phyloP scores from a whole-genome alignment of 2,888 invertebrate species.

The Cantharis lateralis region DNA sequence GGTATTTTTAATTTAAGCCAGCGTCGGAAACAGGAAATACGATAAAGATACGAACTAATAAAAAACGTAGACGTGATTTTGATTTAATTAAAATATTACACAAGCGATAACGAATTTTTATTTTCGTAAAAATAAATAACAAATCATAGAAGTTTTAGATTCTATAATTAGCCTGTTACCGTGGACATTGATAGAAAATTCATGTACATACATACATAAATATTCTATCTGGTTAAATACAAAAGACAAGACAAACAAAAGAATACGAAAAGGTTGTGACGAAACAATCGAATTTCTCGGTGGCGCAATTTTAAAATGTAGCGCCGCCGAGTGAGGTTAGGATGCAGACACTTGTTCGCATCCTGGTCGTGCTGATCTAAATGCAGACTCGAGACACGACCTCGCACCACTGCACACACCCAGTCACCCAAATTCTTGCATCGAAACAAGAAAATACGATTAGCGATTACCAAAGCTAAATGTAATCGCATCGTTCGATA shows the following conservation, averaged over 20 bases:
- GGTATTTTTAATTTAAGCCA: not conserved
- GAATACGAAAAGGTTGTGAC: not conserved
- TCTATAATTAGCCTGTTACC: conserved; percentile 3
- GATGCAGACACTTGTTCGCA: not conserved
- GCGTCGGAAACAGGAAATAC: not conserved
- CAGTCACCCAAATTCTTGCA: not conserved
- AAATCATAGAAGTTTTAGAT: conserved; percentile 2
- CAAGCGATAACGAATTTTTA: not conserved
- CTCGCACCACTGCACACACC: not conserved
- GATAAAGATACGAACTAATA: not conserved
- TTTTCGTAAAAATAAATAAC: not conserved
- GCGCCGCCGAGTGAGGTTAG: not conserved
- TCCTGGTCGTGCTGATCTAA: not conserved
- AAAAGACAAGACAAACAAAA: not conserved
- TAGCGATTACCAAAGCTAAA: not conserved
- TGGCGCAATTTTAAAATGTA: too few relatives aligned
- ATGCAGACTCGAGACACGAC: not conserved
- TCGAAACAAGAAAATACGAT: not conserved
- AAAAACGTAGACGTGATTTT: not conserved
- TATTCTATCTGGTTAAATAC: not conserved
- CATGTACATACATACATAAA: not conserved
- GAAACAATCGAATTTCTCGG: not conserved
- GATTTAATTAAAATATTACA: not conserved
- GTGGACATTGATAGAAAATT: not conserved
- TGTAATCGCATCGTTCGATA: not conserved